Evolutionary conservation across 2,888 invertebrate genomes (phyloP), one percentile per base, ranked within the genome.

Genomic region (Chrysina gloriosa): DNA sequence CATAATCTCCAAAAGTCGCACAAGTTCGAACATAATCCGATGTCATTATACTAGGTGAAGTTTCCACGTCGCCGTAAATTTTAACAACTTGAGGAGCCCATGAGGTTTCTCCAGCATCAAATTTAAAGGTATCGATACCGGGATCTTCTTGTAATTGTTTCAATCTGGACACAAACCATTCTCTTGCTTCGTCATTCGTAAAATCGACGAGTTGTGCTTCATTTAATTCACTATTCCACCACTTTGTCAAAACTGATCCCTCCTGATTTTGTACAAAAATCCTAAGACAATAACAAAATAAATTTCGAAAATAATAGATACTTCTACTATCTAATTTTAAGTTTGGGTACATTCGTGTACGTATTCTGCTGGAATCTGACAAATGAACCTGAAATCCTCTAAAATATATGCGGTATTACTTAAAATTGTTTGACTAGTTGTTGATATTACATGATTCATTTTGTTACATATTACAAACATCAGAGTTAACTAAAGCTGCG

Each of bases 61-160:
- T 73, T 27, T 88, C 85, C 1, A 82, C 79, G 42, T 87, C 83
- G 0, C 86, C 89, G 34, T 83, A 86, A 29, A 90, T 83, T 0
- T 86, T 83, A 0, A 90, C 84, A 72, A 88, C 82, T 80, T 88
- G 86, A 29, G 91, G 90, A 42, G 89, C 82, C 88, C 89, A 92
- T 73, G 89, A 88, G 0, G 86, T 85, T 80, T 94, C 93, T 21
- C 94, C 95, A 45, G 93, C 94, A 76, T 94, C 93, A 75, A 94
- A 94, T 83, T 94, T 94, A 73, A 92, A 89, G 69, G 90, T 89
- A 75, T 92, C 90, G 19, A 95, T 87, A 0, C 89, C 90, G 63
- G 89, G 88, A 3, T 86, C 84, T 0, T 84, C 82, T 72, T 89
- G 84, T 1, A 96, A 72, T 3, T 80, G 77, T 64, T 83, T 84